phyloP scores from a whole-genome alignment of 1,140 invertebrate species.

The Macrosteles quadrilineatus region DNA sequence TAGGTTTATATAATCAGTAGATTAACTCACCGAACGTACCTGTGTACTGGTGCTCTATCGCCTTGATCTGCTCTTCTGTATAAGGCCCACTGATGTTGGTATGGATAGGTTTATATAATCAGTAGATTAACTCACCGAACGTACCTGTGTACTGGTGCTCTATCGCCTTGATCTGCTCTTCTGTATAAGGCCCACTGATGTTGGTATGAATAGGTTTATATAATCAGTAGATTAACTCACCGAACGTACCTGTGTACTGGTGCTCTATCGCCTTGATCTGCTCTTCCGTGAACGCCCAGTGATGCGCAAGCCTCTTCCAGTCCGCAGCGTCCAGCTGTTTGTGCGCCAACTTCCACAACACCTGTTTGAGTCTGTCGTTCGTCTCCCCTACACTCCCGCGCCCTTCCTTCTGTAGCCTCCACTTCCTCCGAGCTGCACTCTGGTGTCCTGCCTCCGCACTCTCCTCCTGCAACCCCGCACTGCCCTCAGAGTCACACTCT shows the following conservation, averaged over 20 bases:
- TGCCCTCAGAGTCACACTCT: neutral
- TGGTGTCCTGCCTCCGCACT: slow-evolving; percentile 33
- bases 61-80: too few species aligned
- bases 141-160: too few species aligned
- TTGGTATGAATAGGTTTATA: too few species aligned
- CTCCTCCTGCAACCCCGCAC: slow-evolving; percentile 41
- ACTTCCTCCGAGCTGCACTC: slow-evolving; percentile 45
- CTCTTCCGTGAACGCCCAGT: slow-evolving; percentile 72
- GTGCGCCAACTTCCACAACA: slow-evolving; percentile 67
- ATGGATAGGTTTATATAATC: too few species aligned
- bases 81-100: too few species aligned
- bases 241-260: slow-evolving; percentile 75
- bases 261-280: slow-evolving; percentile 74
- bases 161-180: too few species aligned
- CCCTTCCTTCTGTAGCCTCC: slow-evolving; percentile 38
- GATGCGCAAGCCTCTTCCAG: slow-evolving; percentile 69
- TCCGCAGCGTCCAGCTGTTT: slow-evolving; percentile 65
- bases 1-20: too few species aligned
- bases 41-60: too few species aligned
- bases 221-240: too few species aligned
- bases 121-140: too few species aligned
- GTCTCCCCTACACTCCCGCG: slow-evolving; percentile 15
- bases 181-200: too few species aligned
- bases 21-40: too few species aligned
- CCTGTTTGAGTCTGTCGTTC: slow-evolving; percentile 24